phyloP scores from a whole-genome alignment of 2,888 invertebrate species.

The Metacarcinus magister region DNA sequence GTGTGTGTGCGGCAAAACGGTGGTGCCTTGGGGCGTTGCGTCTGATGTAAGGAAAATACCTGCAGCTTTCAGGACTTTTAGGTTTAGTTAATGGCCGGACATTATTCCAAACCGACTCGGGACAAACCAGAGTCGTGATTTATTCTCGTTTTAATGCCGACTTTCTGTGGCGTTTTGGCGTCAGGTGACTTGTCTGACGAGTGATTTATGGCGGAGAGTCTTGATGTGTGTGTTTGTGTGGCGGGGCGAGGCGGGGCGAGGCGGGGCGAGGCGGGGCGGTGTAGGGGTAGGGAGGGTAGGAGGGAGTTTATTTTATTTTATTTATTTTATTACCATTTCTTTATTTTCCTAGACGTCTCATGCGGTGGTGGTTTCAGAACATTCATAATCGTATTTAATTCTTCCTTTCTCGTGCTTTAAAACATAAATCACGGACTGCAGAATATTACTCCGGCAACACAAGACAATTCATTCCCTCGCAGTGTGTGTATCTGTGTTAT shows the following conservation, averaged over 20 bases:
- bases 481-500: not conserved
- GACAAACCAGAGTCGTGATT: constrained; percentile 7
- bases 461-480: not conserved
- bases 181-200: not conserved
- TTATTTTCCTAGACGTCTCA: not conserved
- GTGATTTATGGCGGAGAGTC: not conserved
- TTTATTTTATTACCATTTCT: not conserved
- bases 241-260: not conserved
- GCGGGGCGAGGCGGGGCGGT: not conserved
- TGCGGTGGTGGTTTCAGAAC: not conserved
- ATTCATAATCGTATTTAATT: not conserved
- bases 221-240: not conserved
- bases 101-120: not conserved
- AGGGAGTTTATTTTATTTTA: not conserved
- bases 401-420: not conserved
- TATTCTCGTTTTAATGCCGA: not conserved
- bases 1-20: not conserved
- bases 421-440: not conserved
- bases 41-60: constrained; percentile 15
- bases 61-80: not conserved
- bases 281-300: not conserved
- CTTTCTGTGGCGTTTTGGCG: constrained; percentile 22
- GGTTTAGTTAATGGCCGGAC: not conserved
- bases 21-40: not conserved
- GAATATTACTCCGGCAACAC: not conserved